phyloP scores from a whole-genome alignment of 2,888 invertebrate species.

The Palloptera scutellata region DNA sequence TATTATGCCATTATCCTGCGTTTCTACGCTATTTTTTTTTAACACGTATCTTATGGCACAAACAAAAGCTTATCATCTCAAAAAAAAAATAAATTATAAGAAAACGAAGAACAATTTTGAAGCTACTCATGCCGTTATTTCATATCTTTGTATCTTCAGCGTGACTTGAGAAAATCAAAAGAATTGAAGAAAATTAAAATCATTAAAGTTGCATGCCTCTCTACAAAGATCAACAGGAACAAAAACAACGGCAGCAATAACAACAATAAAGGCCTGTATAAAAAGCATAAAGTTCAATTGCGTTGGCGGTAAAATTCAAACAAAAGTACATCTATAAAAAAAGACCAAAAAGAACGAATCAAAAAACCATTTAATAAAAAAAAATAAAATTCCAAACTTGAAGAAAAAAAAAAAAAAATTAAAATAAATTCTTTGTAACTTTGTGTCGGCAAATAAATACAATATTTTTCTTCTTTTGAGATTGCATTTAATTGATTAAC shows the following conservation, averaged over 20 bases:
- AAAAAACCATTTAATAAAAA: slow-evolving; percentile 34
- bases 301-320: slow-evolving; percentile 51
- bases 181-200: not conserved
- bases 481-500: too few species aligned
- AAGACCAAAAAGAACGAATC: slow-evolving; percentile 31
- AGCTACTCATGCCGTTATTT: slow-evolving; percentile 18
- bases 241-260: not conserved
- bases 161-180: slow-evolving; percentile 5
- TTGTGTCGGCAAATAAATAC: too few species aligned
- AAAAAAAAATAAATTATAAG: too few species aligned
- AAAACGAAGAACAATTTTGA: not conserved
- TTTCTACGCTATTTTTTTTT: too few species aligned
- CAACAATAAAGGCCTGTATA: not conserved
- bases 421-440: too few species aligned
- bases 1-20: too few species aligned
- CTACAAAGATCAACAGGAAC: slow-evolving; percentile 6
- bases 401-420: too few species aligned
- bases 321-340: slow-evolving; percentile 35
- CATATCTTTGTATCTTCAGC: slow-evolving; percentile 7
- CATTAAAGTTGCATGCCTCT: not conserved
- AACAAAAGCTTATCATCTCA: too few species aligned
- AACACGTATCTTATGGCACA: too few species aligned
- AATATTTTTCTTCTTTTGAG: too few species aligned
- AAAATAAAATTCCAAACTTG: slow-evolving; percentile 46
- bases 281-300: slow-evolving; percentile 37